These are phyloP conservation scores for Drosophila teissieri DNA, from an alignment of 1,140 invertebrate genomes.

Conservation along the genomic window DNA sequence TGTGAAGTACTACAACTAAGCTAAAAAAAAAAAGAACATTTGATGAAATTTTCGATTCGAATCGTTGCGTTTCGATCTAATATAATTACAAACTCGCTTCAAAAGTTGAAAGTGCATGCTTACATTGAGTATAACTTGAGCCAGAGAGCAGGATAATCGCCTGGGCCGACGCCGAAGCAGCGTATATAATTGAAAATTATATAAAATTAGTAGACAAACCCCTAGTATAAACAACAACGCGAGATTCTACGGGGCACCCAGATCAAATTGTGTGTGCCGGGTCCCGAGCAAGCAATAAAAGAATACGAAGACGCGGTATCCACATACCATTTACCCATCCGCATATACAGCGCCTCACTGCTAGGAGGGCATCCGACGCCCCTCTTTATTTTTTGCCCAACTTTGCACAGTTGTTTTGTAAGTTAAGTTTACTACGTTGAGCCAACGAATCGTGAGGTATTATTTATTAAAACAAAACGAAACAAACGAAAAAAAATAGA, in stretches of 20 bases:
- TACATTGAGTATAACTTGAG: slow-evolving; percentile 75
- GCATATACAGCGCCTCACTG: slow-evolving; percentile 42
- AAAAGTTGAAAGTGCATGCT: slow-evolving; percentile 69
- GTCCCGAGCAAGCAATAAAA: slow-evolving; percentile 20
- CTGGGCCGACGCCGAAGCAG: slow-evolving; percentile 5
- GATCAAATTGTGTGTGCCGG: slow-evolving; percentile 1
- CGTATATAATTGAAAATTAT: slow-evolving; percentile 78
- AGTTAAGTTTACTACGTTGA: slow-evolving; percentile 77
- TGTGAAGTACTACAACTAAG: slow-evolving; percentile 36
- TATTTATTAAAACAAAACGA: slow-evolving; percentile 64
- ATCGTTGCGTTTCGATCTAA: slow-evolving; percentile 39
- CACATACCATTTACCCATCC: slow-evolving; percentile 47
- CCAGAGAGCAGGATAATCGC: slow-evolving; percentile 17
- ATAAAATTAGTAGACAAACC: slow-evolving; percentile 55
- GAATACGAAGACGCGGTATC: slow-evolving; percentile 44
- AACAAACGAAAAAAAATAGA: slow-evolving; percentile 42
- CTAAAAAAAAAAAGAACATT: slow-evolving; percentile 28
- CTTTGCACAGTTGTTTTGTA: slow-evolving; percentile 77
- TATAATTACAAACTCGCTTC: slow-evolving; percentile 71
- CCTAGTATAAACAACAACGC: slow-evolving; percentile 36
- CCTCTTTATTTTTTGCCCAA: slow-evolving; percentile 58
- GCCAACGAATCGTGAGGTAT: slow-evolving; percentile 79
- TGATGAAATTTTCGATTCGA: slow-evolving; percentile 52
- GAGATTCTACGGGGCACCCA: slow-evolving; percentile 33
- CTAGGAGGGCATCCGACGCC: slow-evolving; percentile 14